Evolutionary conservation across 2,113 vertebrate species (phyloP), one percentile per base, ranked within the genome.

Genomic region (Malurus alboscapulatus): DNA sequence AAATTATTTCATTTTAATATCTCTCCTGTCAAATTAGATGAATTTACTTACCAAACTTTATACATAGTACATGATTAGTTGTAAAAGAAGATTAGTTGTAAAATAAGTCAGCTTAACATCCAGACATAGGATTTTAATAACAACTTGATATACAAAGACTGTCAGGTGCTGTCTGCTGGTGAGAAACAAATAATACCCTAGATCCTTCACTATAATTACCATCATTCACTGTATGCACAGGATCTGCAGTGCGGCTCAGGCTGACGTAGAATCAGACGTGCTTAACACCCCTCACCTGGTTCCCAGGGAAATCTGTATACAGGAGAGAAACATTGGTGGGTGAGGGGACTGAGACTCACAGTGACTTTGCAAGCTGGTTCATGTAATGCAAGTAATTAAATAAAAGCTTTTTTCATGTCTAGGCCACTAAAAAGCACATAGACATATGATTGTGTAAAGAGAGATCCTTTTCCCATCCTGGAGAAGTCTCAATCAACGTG

Each of bases 1-100:
- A 96, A 91, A 95, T 95, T 93, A 89, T 97, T 96, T 97, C 84
- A 97, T 96, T 96, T 97, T 97, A 95, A 93, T 96, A 96, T 79
- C 38, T 95, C 32, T 83, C 58, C 95, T 97, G 96, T 92, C 96
- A 97, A 95, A 97, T 97, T 96, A 96, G 84, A 96, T 96, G 57
- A 94, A 97, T 97, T 97, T 97, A 96, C 95, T 96, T 95, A 97
- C 75, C 67, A 94, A 95, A 97, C 86, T 96, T 97, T 96, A 93
- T 88, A 95, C 82, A 94, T 89, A 96, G 75, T 94, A 96, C 90
- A 89, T 88, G 91, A 95, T 97, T 96, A 96, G 66, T 96, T 95
- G 66, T 95, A 94, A 96, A 96, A 97, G 94, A 95, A 89, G 97
- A 96, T 97, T 98, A 95, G 88, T 87, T 96, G 51, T 93, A 96